A percentile compares a stretch with the other conserved stretches of the same genome.
Conservation (phyloP, 1,140 invertebrate genomes). For the Lethocerus indicus region DNA sequence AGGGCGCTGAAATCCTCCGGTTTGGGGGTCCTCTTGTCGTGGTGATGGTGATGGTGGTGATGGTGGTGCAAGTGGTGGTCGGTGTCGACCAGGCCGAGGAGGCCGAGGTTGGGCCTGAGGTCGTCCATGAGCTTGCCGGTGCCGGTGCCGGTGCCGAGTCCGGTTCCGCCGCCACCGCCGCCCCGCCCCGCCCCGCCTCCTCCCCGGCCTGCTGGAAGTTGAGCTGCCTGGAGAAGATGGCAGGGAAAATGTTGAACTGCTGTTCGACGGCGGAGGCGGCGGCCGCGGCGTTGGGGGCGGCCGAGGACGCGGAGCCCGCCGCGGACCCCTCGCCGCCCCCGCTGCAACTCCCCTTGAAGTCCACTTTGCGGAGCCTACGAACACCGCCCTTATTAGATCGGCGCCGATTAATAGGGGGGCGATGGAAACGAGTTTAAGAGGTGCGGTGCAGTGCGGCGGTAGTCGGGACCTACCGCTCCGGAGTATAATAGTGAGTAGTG, state of each 20-base stretch:
- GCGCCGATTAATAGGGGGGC: too few relatives aligned
- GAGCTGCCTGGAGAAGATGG: slow-evolving; percentile 68
- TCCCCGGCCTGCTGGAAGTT: slow-evolving; percentile 38
- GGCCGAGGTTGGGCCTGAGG: slow-evolving; percentile 57
- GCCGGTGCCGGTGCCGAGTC: slow-evolving; percentile 1
- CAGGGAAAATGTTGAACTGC: slow-evolving; percentile 79
- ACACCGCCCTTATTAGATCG: too few relatives aligned
- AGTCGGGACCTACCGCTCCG: too few relatives aligned
- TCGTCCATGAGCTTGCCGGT: slow-evolving; percentile 58
- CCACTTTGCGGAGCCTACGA: too few relatives aligned
- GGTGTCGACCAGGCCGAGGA: slow-evolving; percentile 59
- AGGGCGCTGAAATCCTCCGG: slow-evolving; percentile 54
- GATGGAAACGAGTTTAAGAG: too few relatives aligned
- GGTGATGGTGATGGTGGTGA: slow-evolving; percentile 39
- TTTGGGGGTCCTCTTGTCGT: slow-evolving; percentile 23
- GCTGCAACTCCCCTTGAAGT: slow-evolving; percentile 14
- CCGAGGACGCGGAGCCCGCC: not conserved
- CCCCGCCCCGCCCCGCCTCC: slow-evolving; percentile 2
- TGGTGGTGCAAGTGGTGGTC: slow-evolving; percentile 47
- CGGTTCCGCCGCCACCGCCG: not conserved
- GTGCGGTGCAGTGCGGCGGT: too few relatives aligned
- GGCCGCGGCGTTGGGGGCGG: not conserved
- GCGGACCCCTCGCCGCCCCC: too few relatives aligned
- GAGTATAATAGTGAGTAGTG: not conserved
- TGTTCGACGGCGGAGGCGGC: slow-evolving; percentile 30